Conservation (phyloP, 2,888 invertebrate genomes). For the Cybosia mesomella region DNA sequence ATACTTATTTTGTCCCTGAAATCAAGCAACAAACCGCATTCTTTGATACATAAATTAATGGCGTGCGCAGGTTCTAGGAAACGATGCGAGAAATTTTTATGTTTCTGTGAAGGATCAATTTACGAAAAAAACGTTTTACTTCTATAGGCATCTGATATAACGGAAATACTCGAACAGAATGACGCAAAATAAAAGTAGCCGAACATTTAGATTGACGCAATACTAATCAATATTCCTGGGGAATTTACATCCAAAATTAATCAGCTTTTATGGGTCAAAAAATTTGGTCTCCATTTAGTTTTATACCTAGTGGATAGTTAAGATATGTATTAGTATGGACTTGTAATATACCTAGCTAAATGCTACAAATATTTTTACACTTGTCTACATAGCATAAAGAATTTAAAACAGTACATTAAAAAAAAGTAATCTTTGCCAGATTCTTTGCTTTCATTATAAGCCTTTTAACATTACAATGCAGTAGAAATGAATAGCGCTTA, state of each 20-base stretch:
- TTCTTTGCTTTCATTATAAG: not conserved
- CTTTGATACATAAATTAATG: conserved; percentile 48
- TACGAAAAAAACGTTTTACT: conserved; percentile 43
- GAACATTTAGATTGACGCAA: conserved; percentile 15
- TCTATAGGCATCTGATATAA: conserved; percentile 39
- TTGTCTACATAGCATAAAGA: not conserved
- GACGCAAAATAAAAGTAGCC: conserved; percentile 18
- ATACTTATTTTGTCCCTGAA: conserved; percentile 9
- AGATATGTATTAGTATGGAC: not conserved
- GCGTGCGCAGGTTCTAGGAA: conserved; percentile 55
- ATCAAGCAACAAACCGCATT: conserved; percentile 43
- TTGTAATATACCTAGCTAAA: not conserved
- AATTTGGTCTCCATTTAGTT: not conserved
- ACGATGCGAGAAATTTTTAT: conserved; percentile 45
- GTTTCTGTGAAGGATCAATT: conserved; percentile 55
- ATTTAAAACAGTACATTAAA: not conserved
- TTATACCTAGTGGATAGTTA: not conserved
- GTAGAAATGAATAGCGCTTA: conserved; percentile 12
- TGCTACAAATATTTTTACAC: not conserved
- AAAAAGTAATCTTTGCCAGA: not conserved
- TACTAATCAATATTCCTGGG: conserved; percentile 3
- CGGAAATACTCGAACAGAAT: conserved; percentile 41
- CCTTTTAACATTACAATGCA: not conserved
- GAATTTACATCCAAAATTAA: not conserved
- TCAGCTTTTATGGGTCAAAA: conserved; percentile 2